Conservation (phyloP, 2,888 invertebrate species). For the Sepiola atlantica region DNA sequence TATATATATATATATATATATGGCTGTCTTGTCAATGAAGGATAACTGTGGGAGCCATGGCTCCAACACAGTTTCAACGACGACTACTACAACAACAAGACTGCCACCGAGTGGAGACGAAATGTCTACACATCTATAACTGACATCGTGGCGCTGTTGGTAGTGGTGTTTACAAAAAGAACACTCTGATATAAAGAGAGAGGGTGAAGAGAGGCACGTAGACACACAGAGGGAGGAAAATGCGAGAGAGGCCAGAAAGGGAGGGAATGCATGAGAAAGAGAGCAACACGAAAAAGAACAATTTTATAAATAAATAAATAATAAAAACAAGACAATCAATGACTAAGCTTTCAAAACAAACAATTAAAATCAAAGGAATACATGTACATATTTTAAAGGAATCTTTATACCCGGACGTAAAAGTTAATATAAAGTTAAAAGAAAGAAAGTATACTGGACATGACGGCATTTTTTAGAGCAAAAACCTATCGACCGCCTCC, state of each 20-base stretch:
- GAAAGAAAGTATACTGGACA: background rate
- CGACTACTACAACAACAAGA: background rate
- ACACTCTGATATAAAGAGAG: background rate
- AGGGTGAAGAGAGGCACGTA: background rate
- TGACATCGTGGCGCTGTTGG: slow-evolving; percentile 21
- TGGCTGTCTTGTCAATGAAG: background rate
- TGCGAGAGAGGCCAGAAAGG: background rate
- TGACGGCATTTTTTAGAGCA: background rate
- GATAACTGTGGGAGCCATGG: background rate
- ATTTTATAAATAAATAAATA: background rate
- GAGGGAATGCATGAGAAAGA: background rate
- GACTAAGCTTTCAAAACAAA: background rate
- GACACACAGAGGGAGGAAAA: background rate
- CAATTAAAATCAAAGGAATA: too few relatives aligned
- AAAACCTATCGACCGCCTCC: background rate
- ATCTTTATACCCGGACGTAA: background rate
- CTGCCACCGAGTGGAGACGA: background rate
- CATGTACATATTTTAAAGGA: too few relatives aligned
- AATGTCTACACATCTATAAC: slow-evolving; percentile 32
- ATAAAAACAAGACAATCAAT: background rate
- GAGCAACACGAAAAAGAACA: background rate
- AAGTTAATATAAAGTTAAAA: background rate
- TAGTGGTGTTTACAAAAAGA: background rate
- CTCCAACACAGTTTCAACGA: background rate
- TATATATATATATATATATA: background rate